Evolutionary conservation across 2,888 invertebrate species (phyloP).

Genomic region (Octonoba sinensis): DNA sequence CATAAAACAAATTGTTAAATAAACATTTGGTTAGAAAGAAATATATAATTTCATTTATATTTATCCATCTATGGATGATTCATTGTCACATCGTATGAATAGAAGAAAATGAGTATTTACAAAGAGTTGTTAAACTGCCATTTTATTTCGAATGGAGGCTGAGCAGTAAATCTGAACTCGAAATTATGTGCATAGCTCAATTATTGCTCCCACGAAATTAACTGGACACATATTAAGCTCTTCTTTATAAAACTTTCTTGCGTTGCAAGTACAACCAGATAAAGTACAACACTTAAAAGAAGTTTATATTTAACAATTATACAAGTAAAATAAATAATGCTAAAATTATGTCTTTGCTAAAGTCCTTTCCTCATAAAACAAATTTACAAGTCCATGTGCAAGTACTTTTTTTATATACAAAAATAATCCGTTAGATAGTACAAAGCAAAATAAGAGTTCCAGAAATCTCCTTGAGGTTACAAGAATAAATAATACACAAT

Average conservation of each 20-base stretch:
- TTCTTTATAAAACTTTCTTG: conserved; percentile 34
- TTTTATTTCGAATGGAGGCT: conserved; percentile 51
- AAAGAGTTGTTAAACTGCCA: conserved; percentile 32
- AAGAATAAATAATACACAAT: no score
- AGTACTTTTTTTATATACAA: no score
- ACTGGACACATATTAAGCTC: conserved; percentile 57
- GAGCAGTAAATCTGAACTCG: conserved; percentile 55
- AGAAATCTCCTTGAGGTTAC: no score
- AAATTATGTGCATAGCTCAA: conserved; percentile 46
- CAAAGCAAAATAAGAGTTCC: no score
- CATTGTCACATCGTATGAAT: conserved; percentile 40
- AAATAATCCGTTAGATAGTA: no score
- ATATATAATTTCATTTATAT: neutral
- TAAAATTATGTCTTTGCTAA: no score
- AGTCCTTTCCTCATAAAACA: no score
- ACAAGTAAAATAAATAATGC: no score
- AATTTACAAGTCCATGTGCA: no score
- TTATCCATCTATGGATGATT: no score
- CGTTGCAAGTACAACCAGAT: neutral
- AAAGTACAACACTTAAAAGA: neutral
- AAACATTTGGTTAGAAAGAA: neutral
- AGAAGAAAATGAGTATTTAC: conserved; percentile 56
- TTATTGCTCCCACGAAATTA: conserved; percentile 57
- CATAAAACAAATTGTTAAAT: neutral
- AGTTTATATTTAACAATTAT: neutral